A percentile compares a stretch with the other conserved stretches of the same genome.
phyloP scores from a whole-genome alignment of 2,888 invertebrate genomes.

The Lasioglossum malachurum region DNA sequence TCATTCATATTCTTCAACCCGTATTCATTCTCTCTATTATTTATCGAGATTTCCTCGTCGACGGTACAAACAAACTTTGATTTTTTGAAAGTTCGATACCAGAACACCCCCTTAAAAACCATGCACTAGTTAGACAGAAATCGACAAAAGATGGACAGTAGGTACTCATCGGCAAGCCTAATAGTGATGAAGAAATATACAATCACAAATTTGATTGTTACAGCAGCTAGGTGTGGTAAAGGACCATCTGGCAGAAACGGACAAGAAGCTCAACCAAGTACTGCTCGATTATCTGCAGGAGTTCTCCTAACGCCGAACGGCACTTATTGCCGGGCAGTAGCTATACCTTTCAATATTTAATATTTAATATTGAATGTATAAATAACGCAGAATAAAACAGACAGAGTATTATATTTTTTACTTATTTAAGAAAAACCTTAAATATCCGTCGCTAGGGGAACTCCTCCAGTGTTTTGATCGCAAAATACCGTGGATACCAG shows the following conservation, averaged over 20 bases:
- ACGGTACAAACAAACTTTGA: neutral
- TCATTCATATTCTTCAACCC: no score
- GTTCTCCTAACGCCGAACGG: neutral
- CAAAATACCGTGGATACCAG: neutral
- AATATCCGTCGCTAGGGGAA: neutral
- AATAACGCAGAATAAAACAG: no score
- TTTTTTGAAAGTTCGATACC: neutral
- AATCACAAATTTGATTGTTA: neutral
- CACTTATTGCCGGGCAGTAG: neutral
- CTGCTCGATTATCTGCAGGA: conserved; percentile 19
- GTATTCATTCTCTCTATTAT: no score
- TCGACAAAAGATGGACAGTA: neutral
- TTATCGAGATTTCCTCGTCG: neutral
- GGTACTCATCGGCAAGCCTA: neutral
- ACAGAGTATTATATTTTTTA: no score
- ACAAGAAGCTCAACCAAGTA: conserved; percentile 79
- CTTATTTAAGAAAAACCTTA: neutral
- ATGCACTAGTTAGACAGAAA: neutral
- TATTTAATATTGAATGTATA: no score
- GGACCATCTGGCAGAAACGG: conserved; percentile 76
- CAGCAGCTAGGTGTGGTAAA: conserved; percentile 71
- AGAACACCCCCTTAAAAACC: no score
- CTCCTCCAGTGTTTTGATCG: neutral
- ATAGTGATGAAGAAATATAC: neutral
- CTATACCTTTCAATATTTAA: neutral